Percentiles rank a stretch among this genome's conserved stretches.
Evolutionary conservation across 2,113 vertebrate genomes (phyloP).

Genomic region (Forbesichthys agassizii): DNA sequence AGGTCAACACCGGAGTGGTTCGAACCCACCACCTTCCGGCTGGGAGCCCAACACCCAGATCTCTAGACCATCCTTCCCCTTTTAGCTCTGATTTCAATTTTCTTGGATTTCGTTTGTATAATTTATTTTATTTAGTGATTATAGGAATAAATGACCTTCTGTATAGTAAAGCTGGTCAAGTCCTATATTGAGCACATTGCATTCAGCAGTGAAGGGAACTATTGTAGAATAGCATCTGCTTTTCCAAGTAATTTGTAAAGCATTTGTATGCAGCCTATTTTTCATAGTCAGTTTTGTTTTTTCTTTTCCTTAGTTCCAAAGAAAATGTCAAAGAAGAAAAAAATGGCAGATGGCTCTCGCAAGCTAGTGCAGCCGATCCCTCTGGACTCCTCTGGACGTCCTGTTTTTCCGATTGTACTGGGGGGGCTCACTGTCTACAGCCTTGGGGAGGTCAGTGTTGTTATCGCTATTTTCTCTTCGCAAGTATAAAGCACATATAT

Average conservation of each 20-base stretch:
- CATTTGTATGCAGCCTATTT: background rate
- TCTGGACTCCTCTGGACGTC: constrained; percentile 86
- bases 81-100: background rate
- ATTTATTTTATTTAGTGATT: background rate
- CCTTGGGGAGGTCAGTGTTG: constrained; percentile 83
- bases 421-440: constrained; percentile 89
- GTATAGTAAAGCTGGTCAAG: too few relatives aligned
- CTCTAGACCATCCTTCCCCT: background rate
- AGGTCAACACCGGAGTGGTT: too few relatives aligned
- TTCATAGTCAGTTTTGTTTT: background rate
- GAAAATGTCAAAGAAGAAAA: constrained; percentile 85
- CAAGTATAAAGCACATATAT: background rate
- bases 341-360: constrained; percentile 77
- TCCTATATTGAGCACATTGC: too few relatives aligned
- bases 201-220: too few relatives aligned
- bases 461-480: background rate
- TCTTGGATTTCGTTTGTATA: background rate
- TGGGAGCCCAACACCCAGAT: too few relatives aligned
- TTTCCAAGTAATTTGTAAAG: too few relatives aligned
- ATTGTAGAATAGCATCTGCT: too few relatives aligned
- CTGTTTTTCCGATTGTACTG: constrained; percentile 86
- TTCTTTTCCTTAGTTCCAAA: constrained; percentile 74
- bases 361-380: constrained; percentile 85
- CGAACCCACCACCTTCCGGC: too few relatives aligned
- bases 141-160: background rate